These are phyloP conservation scores for Tursiops truncatus DNA, from an alignment of 2,113 vertebrate species.

Conservation along the genomic window DNA sequence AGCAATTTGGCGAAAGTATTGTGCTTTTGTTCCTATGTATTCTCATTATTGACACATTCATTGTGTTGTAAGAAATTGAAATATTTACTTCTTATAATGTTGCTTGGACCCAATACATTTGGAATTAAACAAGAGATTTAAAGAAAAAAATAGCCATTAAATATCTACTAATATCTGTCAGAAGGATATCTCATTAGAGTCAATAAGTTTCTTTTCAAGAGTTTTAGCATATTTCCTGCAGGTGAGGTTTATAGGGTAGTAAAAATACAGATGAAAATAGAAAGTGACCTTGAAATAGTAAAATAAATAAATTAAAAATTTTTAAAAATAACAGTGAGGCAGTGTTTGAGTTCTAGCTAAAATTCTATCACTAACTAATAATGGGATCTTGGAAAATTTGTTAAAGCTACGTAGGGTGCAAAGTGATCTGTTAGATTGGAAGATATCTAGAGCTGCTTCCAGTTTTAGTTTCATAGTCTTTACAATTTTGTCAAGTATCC, in stretches of 20 bases:
- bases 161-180: not conserved
- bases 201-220: not conserved
- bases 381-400: not conserved
- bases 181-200: not conserved
- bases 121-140: not conserved
- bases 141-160: not conserved
- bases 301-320: not conserved
- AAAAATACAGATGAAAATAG: not conserved
- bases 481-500: not conserved
- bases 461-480: constrained; percentile 14
- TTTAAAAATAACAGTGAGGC: not conserved
- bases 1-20: not conserved
- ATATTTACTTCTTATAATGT: not conserved
- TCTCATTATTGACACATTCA: not conserved
- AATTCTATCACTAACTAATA: not conserved
- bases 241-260: not conserved
- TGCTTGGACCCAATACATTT: not conserved
- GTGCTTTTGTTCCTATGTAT: not conserved
- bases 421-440: not conserved
- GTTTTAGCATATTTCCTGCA: not conserved
- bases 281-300: not conserved
- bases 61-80: not conserved
- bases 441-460: not conserved
- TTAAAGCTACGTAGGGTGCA: not conserved
- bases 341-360: not conserved